Evolutionary conservation across 2,888 invertebrate species (phyloP), one percentile per base, ranked within the genome.

Genomic region (Buathra laborator): DNA sequence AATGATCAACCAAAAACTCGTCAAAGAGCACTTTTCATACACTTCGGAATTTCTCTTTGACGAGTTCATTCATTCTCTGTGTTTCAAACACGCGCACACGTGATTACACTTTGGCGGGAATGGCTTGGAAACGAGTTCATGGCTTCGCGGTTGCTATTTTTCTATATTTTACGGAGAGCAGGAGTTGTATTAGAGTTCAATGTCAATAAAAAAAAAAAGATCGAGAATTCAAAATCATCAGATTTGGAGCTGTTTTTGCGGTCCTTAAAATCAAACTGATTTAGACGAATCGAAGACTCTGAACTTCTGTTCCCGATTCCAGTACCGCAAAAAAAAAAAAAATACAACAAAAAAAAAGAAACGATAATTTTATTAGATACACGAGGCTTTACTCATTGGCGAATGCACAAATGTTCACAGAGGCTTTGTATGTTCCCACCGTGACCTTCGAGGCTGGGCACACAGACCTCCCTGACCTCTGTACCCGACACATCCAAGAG

Each of bases 341-440:
- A 46, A 32, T 24, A 53, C 37, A 53, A 16, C 0, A 7, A 51
- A 4, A 56, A 56, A 56, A 24, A 19, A 43, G 24, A 24, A 24
- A 24, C 24, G 24, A 72, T 43, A 6, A 10, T 48, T 72, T 74
- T n/a, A 43, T 16, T 14, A 12, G 4, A 44, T 12, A 82, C 89
- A 90, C 91, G 88, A 88, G 89, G 91, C 92, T 90, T 91, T 90
- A 91, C 89, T 92, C 89, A 93, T 89, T 89, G 89, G 88, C 89
- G 89, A 86, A 91, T 92, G 92, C 92, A 92, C 93, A 91, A 83
- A 91, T 93, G 92, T 93, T 93, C 92, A 92, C 92, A 92, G 93
- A 92, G 90, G 92, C 92, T 92, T 92, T 92, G 89, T 91, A 92
- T 93, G 91, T 92, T 89, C 90, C 91, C 92, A 90, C 90, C 89